Evolutionary conservation across 1,140 invertebrate genomes (phyloP).

Genomic region (Bombus polaris): DNA sequence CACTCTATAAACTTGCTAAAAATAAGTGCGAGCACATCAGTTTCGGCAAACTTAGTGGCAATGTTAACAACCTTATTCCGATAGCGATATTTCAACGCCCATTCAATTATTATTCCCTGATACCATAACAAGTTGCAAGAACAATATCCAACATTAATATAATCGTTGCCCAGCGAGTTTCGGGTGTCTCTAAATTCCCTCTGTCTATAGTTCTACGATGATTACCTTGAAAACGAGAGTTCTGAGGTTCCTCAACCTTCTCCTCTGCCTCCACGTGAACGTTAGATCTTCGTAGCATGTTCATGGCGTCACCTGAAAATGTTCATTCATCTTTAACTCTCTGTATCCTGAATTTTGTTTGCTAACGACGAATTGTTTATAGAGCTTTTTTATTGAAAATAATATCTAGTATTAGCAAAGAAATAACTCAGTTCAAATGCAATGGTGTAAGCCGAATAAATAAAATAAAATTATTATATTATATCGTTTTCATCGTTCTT

Average conservation of each 20-base stretch:
- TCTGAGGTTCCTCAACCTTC: slow-evolving; percentile 25
- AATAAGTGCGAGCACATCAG: background rate
- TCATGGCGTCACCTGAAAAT: slow-evolving; percentile 71
- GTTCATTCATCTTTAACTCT: background rate
- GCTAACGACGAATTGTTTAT: background rate
- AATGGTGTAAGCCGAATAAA: no score
- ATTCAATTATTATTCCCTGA: background rate
- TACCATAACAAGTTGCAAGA: background rate
- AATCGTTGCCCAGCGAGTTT: background rate
- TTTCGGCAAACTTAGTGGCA: background rate
- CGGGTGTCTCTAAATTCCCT: background rate
- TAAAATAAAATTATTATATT: background rate
- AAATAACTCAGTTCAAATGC: no score
- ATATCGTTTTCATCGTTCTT: background rate
- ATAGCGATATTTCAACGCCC: background rate
- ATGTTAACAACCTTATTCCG: background rate
- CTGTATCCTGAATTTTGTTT: background rate
- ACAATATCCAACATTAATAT: background rate
- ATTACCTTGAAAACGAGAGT: slow-evolving; percentile 55
- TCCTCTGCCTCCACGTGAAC: slow-evolving; percentile 40
- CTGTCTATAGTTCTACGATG: background rate
- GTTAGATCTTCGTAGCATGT: slow-evolving; percentile 69
- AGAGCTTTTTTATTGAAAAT: background rate
- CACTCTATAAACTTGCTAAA: no score
- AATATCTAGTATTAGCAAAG: no score